Conservation (phyloP, 35 echinoderm and acorn worm genomes). For the Acanthaster planci region DNA sequence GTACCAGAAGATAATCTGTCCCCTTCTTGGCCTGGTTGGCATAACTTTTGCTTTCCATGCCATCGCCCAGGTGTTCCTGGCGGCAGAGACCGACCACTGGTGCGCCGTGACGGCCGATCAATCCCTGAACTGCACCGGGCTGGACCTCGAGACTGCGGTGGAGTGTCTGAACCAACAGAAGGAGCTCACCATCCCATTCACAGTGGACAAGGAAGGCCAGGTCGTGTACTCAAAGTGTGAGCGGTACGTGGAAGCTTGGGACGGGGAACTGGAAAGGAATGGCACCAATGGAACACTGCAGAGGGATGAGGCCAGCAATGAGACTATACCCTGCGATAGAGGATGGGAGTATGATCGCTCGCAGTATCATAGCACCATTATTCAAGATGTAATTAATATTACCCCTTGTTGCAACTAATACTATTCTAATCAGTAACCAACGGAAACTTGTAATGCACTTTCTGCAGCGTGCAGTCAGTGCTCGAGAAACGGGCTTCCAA, state of each 20-base stretch:
- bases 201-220: constrained; percentile 4
- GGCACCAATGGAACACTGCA: neutral
- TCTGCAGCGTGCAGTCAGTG: too few species aligned
- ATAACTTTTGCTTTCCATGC: constrained; percentile 47
- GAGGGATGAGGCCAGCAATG: neutral
- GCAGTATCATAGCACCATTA: constrained; percentile 36
- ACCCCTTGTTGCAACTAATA: too few species aligned
- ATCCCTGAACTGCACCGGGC: constrained; percentile 22
- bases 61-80: constrained; percentile 50
- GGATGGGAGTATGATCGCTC: constrained; percentile 54
- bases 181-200: constrained; percentile 39
- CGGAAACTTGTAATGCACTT: too few species aligned
- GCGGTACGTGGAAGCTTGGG: constrained; percentile 35
- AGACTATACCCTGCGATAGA: constrained; percentile 35
- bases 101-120: constrained; percentile 24
- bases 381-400: constrained; percentile 33
- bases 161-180: constrained; percentile 33
- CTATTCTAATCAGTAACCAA: too few species aligned
- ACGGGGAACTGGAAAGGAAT: neutral
- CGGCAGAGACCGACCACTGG: constrained; percentile 41
- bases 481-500: too few species aligned
- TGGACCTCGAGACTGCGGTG: neutral
- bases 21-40: constrained; percentile 26
- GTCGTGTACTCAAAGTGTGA: constrained; percentile 38
- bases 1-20: constrained; percentile 43